These are phyloP conservation scores for Diadegma fenestrale DNA, from an alignment of 2,888 invertebrate genomes.

Conservation along the genomic window DNA sequence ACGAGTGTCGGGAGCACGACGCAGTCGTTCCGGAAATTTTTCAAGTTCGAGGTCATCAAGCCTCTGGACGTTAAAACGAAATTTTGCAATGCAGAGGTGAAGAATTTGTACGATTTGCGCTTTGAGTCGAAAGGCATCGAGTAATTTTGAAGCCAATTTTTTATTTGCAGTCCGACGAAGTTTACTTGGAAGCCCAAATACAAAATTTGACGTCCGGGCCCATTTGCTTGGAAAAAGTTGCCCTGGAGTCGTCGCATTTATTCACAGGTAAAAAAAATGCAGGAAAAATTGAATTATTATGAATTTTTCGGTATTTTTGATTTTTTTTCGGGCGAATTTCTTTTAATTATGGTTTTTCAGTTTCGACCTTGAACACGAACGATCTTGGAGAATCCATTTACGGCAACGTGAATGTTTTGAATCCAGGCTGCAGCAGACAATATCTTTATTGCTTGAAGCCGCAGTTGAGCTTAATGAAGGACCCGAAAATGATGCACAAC, in stretches of 20 bases:
- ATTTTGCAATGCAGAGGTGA: constrained; percentile 96
- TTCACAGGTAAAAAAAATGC: constrained; percentile 88
- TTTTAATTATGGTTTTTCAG: constrained; percentile 82
- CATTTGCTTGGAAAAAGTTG: constrained; percentile 97
- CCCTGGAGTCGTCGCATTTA: constrained; percentile 95
- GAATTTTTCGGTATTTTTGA: neutral
- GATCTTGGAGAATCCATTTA: constrained; percentile 90
- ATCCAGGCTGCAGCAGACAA: constrained; percentile 96
- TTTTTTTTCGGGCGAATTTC: neutral
- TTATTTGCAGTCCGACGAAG: constrained; percentile 87
- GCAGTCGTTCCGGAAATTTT: constrained; percentile 97
- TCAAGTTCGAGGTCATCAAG: constrained; percentile 99
- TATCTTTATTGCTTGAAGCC: constrained; percentile 97
- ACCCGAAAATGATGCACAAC: constrained; percentile 92
- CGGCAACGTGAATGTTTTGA: constrained; percentile 92
- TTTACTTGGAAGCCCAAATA: constrained; percentile 91
- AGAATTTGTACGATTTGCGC: constrained; percentile 87
- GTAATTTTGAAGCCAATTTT: neutral
- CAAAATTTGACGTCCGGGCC: constrained; percentile 97
- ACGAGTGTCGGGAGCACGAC: constrained; percentile 86
- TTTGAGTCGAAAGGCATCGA: neutral
- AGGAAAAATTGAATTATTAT: neutral
- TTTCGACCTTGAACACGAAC: constrained; percentile 90
- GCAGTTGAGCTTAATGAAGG: constrained; percentile 90
- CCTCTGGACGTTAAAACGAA: constrained; percentile 99